These are phyloP conservation scores for Todiramphus saurophagus DNA, from an alignment of 2,113 vertebrate genomes.

Conservation along the genomic window DNA sequence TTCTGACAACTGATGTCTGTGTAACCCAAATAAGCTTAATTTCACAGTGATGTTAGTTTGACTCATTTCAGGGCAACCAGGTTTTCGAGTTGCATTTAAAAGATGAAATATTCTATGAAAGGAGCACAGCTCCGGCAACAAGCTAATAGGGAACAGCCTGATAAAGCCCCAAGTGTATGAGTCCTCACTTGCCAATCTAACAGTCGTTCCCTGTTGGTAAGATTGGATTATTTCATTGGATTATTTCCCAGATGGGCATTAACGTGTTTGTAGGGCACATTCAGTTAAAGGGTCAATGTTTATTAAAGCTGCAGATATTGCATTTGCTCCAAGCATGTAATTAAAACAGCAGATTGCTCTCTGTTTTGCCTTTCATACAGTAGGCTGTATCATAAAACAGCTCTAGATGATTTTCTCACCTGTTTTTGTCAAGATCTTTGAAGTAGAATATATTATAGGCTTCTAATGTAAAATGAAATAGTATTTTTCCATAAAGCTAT, in stretches of 20 bases:
- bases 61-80: neutral
- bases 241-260: slow-evolving; percentile 74
- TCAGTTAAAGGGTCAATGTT: slow-evolving; percentile 62
- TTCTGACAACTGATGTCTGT: neutral
- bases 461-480: slow-evolving; percentile 54
- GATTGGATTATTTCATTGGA: slow-evolving; percentile 74
- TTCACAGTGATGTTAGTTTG: neutral
- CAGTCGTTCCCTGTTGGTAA: neutral
- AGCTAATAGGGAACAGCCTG: neutral
- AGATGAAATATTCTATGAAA: neutral
- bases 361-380: slow-evolving; percentile 47
- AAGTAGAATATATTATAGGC: slow-evolving; percentile 23
- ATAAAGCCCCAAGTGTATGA: neutral
- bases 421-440: slow-evolving; percentile 65
- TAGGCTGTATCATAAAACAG: slow-evolving; percentile 48
- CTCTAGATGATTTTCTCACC: slow-evolving; percentile 64
- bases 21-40: neutral
- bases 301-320: slow-evolving; percentile 65
- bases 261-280: slow-evolving; percentile 65
- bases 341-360: slow-evolving; percentile 73
- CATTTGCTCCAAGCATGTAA: slow-evolving; percentile 58
- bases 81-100: neutral
- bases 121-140: neutral
- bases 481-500: slow-evolving; percentile 21
- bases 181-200: slow-evolving; percentile 2